Percentiles rank a stretch among this genome's conserved stretches.
These are phyloP conservation scores for Dugesia japonica DNA, from an alignment of 2,888 invertebrate genomes.

Conservation along the genomic window DNA sequence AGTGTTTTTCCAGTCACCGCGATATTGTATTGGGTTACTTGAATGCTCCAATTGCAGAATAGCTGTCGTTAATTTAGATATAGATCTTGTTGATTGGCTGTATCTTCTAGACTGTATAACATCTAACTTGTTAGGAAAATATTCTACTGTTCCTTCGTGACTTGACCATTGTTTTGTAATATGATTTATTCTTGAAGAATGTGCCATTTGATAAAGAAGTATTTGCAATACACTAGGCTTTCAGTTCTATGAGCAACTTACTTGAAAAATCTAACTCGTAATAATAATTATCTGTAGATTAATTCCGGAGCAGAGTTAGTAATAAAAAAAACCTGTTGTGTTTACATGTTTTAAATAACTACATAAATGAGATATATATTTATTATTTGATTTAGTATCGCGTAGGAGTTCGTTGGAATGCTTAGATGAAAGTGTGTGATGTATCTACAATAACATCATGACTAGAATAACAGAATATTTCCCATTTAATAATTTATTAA, in stretches of 20 bases:
- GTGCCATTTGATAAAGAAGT: not conserved
- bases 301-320: not conserved
- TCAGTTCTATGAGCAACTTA: too few relatives aligned
- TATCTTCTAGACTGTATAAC: not conserved
- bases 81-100: conserved; percentile 2
- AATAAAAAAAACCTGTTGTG: not conserved
- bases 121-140: not conserved
- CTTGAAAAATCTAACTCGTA: too few relatives aligned
- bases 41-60: conserved; percentile 8
- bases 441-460: not conserved
- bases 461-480: conserved; percentile 8
- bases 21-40: conserved; percentile 7
- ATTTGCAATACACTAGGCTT: too few relatives aligned
- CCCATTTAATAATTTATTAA: conserved; percentile 5
- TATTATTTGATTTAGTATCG: not conserved
- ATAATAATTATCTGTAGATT: not conserved
- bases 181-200: not conserved
- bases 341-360: conserved; percentile 7
- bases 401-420: not conserved
- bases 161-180: conserved; percentile 1
- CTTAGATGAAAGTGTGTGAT: not conserved
- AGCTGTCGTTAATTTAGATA: not conserved
- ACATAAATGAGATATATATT: conserved; percentile 1
- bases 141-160: conserved; percentile 9
- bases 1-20: conserved; percentile 20